Evolutionary conservation across 1,140 invertebrate species (phyloP), one percentile per base, ranked within the genome.

Genomic region (Druon quercuslanigerum): DNA sequence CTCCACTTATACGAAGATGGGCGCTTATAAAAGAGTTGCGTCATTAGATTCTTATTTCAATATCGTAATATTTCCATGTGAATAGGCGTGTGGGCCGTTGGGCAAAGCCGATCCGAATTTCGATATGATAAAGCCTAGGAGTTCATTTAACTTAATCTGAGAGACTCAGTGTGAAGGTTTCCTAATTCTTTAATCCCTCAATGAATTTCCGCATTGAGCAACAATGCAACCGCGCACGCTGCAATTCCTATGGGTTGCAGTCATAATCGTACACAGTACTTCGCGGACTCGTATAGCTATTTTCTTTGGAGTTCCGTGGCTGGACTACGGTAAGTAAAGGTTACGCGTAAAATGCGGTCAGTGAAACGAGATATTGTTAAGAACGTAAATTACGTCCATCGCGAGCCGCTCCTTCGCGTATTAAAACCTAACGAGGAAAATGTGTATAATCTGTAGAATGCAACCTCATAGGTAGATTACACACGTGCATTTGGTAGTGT

Each of bases 341-440:
- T 66, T 66, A 66, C 60, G 60, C 60, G 60, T 66, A 66, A 66
- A 66, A 66, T 66, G 60, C 60, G 60, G 60, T 66, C 60, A 66
- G 60, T 66, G 60, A 66, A 66, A 66, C 60, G 60, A 66, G 60
- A 66, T 66, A 66, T 66, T 66, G 60, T 66, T 66, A 66, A 66
- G 60, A 66, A 66, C 60, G 60, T 66, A 66, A 66, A 66, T 66
- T 66, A 33, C 25, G 46, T 66, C 25, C 60, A 66, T 66, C 60
- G 16, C 14, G n/a, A 66, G 60, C 20, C 33, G 60, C 60, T 66
- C 60, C 60, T 66, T 66, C 13, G 60, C 60, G 33, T 33, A 66
- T 66, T 66, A 66, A 60, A 66, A 33, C n/a, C 33, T 66, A 66
- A 66, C 60, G 25, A 66, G 57, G 33, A 66, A 33, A 60, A 66